These are phyloP conservation scores for Hipparchia semele DNA, from an alignment of 2,888 invertebrate genomes.

Conservation along the genomic window DNA sequence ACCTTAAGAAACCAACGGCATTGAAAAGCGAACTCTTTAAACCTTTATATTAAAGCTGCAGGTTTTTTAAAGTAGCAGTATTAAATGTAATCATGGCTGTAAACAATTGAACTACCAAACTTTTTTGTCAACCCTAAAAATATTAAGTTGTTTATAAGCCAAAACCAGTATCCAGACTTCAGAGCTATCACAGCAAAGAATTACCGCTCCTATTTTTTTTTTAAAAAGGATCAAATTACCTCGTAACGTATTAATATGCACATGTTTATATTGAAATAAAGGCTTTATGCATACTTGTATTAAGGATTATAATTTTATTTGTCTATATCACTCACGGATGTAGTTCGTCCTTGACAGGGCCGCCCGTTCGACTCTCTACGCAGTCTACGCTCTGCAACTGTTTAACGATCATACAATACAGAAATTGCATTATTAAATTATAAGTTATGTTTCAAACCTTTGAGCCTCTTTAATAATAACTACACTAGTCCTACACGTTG, in stretches of 20 bases:
- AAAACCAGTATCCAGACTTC: conserved; percentile 15
- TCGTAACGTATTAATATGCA: conserved; percentile 2
- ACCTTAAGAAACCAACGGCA: too few species aligned
- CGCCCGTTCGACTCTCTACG: conserved; percentile 3
- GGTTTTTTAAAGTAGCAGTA: too few species aligned
- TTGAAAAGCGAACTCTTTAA: too few species aligned
- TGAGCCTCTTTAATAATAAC: too few species aligned
- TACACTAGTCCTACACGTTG: too few species aligned
- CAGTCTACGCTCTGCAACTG: not conserved
- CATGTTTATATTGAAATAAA: conserved; percentile 11
- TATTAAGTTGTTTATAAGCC: conserved; percentile 15
- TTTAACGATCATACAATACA: not conserved
- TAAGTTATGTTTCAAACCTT: too few species aligned
- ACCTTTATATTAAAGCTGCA: too few species aligned
- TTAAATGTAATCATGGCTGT: not conserved
- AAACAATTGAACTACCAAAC: not conserved
- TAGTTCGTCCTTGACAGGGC: conserved; percentile 19
- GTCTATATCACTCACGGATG: conserved; percentile 14
- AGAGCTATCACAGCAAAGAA: conserved; percentile 16
- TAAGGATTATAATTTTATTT: conserved; percentile 16
- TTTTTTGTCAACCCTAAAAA: not conserved
- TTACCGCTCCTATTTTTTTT: conserved; percentile 8
- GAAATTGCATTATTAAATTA: not conserved
- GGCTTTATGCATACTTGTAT: conserved; percentile 11
- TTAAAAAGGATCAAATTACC: conserved; percentile 6